Percentiles rank a stretch among this genome's conserved stretches.
Evolutionary conservation across 2,888 invertebrate species (phyloP).

Genomic region (Diogma glabrata): DNA sequence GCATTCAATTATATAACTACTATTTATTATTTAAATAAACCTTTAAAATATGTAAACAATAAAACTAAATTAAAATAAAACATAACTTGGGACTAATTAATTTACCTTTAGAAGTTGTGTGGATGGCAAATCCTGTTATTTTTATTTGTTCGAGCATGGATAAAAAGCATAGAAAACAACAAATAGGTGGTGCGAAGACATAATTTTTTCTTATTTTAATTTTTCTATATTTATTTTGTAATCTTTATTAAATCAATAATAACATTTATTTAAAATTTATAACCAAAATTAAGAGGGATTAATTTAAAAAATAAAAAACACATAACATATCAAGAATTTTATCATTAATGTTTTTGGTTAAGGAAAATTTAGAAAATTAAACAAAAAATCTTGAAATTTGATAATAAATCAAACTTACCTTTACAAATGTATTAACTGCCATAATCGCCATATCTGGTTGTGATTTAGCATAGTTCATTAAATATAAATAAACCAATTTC

Average conservation of each 20-base stretch:
- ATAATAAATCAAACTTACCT: slow-evolving; percentile 48
- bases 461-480: slow-evolving; percentile 99
- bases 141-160: slow-evolving; percentile 24
- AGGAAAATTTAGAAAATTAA: background rate
- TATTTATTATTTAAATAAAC: no score
- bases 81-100: no score
- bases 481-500: slow-evolving; percentile 94
- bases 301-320: background rate
- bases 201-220: background rate
- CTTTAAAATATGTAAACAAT: no score
- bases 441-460: slow-evolving; percentile 99
- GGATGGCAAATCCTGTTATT: slow-evolving; percentile 54
- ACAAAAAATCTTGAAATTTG: slow-evolving; percentile 5
- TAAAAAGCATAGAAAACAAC: slow-evolving; percentile 24
- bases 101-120: slow-evolving; percentile 54
- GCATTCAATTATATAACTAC: no score
- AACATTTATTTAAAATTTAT: no score
- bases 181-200: slow-evolving; percentile 20
- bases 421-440: slow-evolving; percentile 99
- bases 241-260: no score
- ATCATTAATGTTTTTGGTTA: no score
- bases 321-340: background rate
- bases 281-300: background rate
- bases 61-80: no score
- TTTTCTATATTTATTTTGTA: no score